Evolutionary conservation across 2,797 vertebrate genomes (phyloP).

Genomic region (Gambelia wislizenii): DNA sequence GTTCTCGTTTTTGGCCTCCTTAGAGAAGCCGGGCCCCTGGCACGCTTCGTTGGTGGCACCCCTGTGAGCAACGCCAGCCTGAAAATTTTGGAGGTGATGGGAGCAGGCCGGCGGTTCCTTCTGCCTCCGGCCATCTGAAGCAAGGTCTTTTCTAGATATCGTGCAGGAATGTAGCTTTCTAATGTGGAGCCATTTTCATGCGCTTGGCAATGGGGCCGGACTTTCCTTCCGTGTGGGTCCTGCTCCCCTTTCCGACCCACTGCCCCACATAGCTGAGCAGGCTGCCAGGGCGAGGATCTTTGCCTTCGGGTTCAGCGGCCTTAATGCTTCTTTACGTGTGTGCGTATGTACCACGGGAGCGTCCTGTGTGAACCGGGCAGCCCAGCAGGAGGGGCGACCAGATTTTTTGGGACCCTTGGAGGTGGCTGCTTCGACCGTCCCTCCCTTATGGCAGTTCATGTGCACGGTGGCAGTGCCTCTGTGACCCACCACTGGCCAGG

Average conservation of each 20-base stretch:
- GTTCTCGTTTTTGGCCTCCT: too few species aligned
- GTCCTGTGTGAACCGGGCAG: too few species aligned
- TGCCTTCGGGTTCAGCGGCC: background rate
- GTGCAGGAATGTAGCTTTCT: constrained; percentile 18
- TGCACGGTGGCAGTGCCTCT: too few species aligned
- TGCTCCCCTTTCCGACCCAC: background rate
- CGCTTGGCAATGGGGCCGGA: constrained; percentile 6
- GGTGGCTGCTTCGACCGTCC: too few species aligned
- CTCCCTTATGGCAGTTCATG: too few species aligned
- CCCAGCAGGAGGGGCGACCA: too few species aligned
- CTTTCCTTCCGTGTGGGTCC: constrained; percentile 49
- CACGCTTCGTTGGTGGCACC: background rate
- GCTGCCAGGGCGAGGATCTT: constrained; percentile 2
- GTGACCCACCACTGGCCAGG: too few species aligned
- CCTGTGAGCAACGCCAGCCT: background rate
- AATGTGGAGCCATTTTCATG: background rate
- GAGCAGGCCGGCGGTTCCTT: constrained; percentile 69
- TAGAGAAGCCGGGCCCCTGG: too few species aligned
- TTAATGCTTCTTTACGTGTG: too few species aligned
- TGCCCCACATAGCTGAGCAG: constrained; percentile 42
- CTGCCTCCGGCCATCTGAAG: constrained; percentile 69
- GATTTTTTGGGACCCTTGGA: too few species aligned
- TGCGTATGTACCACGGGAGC: too few species aligned
- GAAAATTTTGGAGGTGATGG: constrained; percentile 61
- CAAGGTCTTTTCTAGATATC: constrained; percentile 66